Base-by-base conservation (phyloP, 2,888 invertebrate genomes). In the Diarsia rubi region DNA sequence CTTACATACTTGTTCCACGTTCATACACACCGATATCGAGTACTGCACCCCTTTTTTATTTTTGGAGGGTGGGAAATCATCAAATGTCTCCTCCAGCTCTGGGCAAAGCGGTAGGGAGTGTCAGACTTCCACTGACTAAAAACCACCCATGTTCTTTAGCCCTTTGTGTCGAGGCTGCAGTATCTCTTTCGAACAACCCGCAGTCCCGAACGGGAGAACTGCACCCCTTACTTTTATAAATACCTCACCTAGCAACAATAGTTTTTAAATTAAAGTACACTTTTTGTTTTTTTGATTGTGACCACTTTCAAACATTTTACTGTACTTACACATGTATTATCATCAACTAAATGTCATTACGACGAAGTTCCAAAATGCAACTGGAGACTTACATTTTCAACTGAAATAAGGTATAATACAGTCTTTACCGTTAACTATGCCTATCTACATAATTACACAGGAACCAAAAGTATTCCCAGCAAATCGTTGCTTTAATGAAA, bases 401-500 rank as follows among this genome's bases (percentile, higher is more conserved):
- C 31, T 69, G 5, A 21, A 59, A 37, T 49, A 57, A 49, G 9
- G n/a, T 66, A 44, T 62, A 54, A 62, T 62, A 24, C 24, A 31
- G 8, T 68, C 42, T 37, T 73, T 52, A 42, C 27, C 57, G 12
- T 67, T 67, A 49, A 59, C 14, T 27, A 21, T 16, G n/a, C 45
- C 14, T 70, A 73, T 73, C 19, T 52, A 60, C 12, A 66, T 45
- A 60, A 68, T 78, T 68, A 60, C 59, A 64, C 11, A 24, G 21
- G 21, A 21, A 65, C 19, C 19, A 66, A 66, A 65, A 42, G 16
- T 62, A 47, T 79, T 60, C 68, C 14, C 60, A 74, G 62, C 60
- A 31, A 65, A 79, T 67, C 66, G 24, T 66, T 62, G 60, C 47
- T 75, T 75, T 75, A 80, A 80, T 75, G 21, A 47, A 79, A 79